Evolutionary conservation across 1,140 invertebrate species (phyloP).

Genomic region (Mylabris phalerata): DNA sequence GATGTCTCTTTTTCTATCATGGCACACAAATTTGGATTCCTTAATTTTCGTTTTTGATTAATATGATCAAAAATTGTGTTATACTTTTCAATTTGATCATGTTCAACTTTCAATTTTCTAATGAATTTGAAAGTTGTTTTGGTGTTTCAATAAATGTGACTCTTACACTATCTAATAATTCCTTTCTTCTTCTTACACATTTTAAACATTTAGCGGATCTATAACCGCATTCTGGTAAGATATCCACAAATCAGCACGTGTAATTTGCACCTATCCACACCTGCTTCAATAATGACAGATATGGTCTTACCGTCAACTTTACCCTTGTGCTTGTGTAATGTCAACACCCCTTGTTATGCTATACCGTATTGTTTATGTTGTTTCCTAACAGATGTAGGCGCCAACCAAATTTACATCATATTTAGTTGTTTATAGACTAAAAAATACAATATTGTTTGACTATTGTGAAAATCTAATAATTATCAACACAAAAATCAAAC

Average conservation of each 20-base stretch:
- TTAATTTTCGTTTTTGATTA: no score
- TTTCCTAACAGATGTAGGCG: slow-evolving; percentile 3
- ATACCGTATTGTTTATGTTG: slow-evolving; percentile 2
- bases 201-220: slow-evolving; percentile 32
- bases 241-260: slow-evolving; percentile 20
- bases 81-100: background rate
- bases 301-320: background rate
- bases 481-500: no score
- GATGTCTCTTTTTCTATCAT: no score
- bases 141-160: background rate
- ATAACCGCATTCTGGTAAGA: slow-evolving; percentile 31
- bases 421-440: no score
- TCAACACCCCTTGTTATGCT: slow-evolving; percentile 11
- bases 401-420: no score
- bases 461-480: no score
- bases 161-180: slow-evolving; percentile 25
- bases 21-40: no score
- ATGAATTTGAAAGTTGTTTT: background rate
- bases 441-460: no score
- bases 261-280: slow-evolving; percentile 10
- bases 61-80: background rate
- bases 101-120: no score
- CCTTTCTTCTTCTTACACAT: slow-evolving; percentile 28
- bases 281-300: no score
- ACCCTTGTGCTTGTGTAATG: slow-evolving; percentile 18